Evolutionary conservation across 1,140 invertebrate genomes (phyloP), one percentile per base, ranked within the genome.

Genomic region (Tenebrio molitor): DNA sequence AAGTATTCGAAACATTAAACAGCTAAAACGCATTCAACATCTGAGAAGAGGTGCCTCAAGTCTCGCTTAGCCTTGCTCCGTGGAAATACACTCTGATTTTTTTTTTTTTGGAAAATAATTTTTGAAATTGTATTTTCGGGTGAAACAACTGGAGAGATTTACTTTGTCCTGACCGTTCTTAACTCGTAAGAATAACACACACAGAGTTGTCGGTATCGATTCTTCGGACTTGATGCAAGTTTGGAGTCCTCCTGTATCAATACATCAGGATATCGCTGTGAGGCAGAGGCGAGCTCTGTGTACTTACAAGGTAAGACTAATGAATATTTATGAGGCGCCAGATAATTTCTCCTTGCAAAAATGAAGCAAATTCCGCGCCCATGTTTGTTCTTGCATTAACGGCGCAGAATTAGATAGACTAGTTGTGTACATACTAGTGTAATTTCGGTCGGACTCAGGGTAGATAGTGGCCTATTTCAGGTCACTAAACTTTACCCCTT

Each of bases 401-500:
- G 50, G 23, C n/a, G 44, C 12, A 23, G 50, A 58, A 58, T 58
- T 58, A 58, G 50, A 58, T 58, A 23, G 50, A 23, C 50, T 58
- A 58, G 50, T 39, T 58, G 50, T 58, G 50, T 58, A 58, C 50
- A 58, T 58, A 58, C 50, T 58, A 17, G 50, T 29, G 50, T 58
- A 58, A 58, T 58, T 58, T 58, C 23, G 50, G 50, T 58, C 23
- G 50, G 50, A 14, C 50, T 25, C 21, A 12, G 50, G 46, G 25
- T 34, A 58, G 50, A 58, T 58, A 29, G 50, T 58, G 50, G 50
- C 15, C 50, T 58, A 58, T 58, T 58, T 58, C 50, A 58, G 50
- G 50, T 58, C 50, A 58, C 50, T 58, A 58, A 58, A 58, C 50
- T 58, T 58, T 58, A 58, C 50, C 50, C 50, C 29, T 58, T 58